Evolutionary conservation across 2,113 vertebrate species (phyloP), one percentile per base, ranked within the genome.

Genomic region (Zeus faber): DNA sequence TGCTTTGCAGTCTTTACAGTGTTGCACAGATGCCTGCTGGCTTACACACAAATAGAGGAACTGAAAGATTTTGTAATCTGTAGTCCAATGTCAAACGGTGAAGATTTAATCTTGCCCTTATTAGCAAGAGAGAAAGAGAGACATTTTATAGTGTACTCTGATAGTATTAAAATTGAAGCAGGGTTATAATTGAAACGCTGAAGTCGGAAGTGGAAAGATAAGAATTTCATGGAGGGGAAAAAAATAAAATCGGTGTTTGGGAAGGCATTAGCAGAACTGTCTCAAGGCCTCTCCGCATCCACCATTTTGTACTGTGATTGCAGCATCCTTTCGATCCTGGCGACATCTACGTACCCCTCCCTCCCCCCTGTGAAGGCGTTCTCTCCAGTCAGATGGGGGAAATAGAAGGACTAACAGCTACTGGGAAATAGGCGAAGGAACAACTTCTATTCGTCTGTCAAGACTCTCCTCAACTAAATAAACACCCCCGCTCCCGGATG

Each of bases 371-470:
- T 61, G 43, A 18, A 59, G 43, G 61, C 54, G 17, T 64, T 14
- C 23, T n/a, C 55, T 4, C 47, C 26, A 2, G 13, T 58, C 6
- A 1, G 2, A 31, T 4, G 17, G 3, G 46, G 17, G 7, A 43
- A 4, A 1, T 24, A 49, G 17, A 60, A 21, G 47, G 26, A 49
- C 65, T 29, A 62, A 52, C 51, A 67, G 54, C n/a, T n/a, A 45
- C 18, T 53, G 61, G 51, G 51, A 49, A n/a, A 17, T 17, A 23
- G 50, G 53, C 33, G 45, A 29, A 31, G 39, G 57, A 17, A n/a
- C 67, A 49, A 37, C 50, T 70, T 72, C 47, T 64, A 62, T 65
- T 67, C 49, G 25, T 65, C 47, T 73, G 55, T 56, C 70, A 68
- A n/a, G 37, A 63, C 56, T 21, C 17, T 67, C 25, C 22, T 51